Evolutionary conservation across 2,888 invertebrate species (phyloP), one percentile per base, ranked within the genome.

Genomic region (Phania funesta): DNA sequence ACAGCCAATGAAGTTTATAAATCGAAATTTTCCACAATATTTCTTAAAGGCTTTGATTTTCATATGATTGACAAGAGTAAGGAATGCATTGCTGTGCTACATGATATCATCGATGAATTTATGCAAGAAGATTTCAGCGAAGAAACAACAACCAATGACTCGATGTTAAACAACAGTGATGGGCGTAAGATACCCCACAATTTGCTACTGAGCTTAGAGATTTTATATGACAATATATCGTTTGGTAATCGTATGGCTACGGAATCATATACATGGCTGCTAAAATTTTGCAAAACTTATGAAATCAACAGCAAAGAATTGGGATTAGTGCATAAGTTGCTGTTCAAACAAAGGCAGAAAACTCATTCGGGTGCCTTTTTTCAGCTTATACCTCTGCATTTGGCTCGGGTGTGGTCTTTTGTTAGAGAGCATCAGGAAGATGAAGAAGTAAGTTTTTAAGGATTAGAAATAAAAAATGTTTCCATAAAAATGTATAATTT

Each of bases 281-380:
- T 89, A 2, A 86, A 88, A 16, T 89, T 90, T 80, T 91, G 91
- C 74, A 87, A 86, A 80, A 85, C 79, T 0, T 85, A 88, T 62
- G 87, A 88, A 52, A 78, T 90, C 3, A 84, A 87, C 0, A 84
- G 85, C 11, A 86, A 87, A 24, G 87, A 89, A 24, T 77, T 89
- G 85, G 85, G 88, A 0, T 16, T 91, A 9, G 86, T 90, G 8
- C 90, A 91, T 80, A 89, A 90, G 38, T 71, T 91, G 50, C 83
- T 91, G 8, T 91, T 91, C 44, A 84, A 84, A 0, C 91, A 90
- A 68, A 87, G 90, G 0, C 89, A 90, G 41, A 90, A 90, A 75
- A 90, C 90, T 2, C 89, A 90, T 62, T 87, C 87, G 0, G 91
- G 91, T 2, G 85, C 87, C 32, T 91, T 91, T 75, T 91, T 90